phyloP scores from a whole-genome alignment of 1,140 invertebrate species.

The Zophobas morio region DNA sequence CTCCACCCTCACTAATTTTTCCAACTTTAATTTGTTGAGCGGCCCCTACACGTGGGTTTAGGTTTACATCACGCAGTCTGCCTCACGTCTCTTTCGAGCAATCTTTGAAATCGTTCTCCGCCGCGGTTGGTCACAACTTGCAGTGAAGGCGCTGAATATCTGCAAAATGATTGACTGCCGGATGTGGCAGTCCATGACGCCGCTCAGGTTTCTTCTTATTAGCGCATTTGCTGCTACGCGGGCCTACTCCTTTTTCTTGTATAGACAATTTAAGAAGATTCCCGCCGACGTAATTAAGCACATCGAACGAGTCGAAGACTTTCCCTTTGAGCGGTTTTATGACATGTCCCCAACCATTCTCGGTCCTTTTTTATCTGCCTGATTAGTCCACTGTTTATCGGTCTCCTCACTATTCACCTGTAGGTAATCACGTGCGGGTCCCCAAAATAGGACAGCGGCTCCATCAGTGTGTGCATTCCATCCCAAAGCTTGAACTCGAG shows the following conservation, averaged over 20 bases:
- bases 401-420: no score
- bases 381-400: no score
- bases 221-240: no score
- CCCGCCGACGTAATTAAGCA: conserved; percentile 98
- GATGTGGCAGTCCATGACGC: conserved; percentile 99
- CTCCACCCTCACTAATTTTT: no score
- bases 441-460: conserved; percentile 98
- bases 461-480: conserved; percentile 98
- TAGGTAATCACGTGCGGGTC: conserved; percentile 95
- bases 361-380: no score
- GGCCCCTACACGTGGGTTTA: no score
- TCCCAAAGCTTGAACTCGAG: conserved; percentile 94
- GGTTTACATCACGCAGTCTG: conserved; percentile 98
- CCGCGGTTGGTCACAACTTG: conserved; percentile 96
- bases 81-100: conserved; percentile 93
- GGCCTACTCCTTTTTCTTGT: no score
- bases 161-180: conserved; percentile 99
- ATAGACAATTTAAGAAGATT: conserved; percentile 99
- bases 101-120: conserved; percentile 96
- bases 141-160: conserved; percentile 94
- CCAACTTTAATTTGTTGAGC: no score
- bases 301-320: conserved; percentile 98
- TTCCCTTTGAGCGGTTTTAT: conserved; percentile 94
- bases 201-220: no score
- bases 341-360: conserved; percentile 97